Conservation (phyloP, 1,140 invertebrate genomes). For the Cydia amplana region DNA sequence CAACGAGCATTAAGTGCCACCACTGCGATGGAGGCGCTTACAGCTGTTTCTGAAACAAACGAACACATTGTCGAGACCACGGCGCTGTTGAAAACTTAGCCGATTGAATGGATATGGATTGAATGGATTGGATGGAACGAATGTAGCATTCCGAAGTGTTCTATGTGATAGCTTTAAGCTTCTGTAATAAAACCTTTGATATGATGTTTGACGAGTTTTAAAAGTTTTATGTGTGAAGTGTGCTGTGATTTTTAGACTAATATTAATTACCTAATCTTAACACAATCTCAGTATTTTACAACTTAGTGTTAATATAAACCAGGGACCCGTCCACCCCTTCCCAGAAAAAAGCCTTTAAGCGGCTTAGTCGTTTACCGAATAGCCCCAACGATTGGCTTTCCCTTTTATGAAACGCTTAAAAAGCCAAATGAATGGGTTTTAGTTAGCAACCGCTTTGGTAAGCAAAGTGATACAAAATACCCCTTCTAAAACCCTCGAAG, state of each 20-base stretch:
- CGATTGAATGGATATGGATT: background rate
- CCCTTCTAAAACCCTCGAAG: too few relatives aligned
- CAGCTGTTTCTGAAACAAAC: background rate
- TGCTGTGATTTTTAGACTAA: background rate
- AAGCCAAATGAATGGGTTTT: too few relatives aligned
- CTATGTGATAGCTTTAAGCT: background rate
- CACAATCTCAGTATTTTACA: background rate
- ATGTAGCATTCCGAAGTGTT: background rate
- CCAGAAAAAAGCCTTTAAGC: too few relatives aligned
- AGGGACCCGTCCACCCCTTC: too few relatives aligned
- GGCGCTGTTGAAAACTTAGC: slow-evolving; percentile 30
- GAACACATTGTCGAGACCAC: slow-evolving; percentile 33
- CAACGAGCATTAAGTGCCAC: slow-evolving; percentile 39
- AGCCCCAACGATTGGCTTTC: too few relatives aligned
- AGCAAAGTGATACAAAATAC: too few relatives aligned
- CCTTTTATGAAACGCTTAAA: too few relatives aligned
- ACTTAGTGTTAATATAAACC: background rate
- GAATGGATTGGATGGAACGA: background rate
- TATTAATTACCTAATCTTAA: background rate
- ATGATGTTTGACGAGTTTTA: too few relatives aligned
- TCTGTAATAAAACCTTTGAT: too few relatives aligned
- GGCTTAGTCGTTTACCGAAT: too few relatives aligned
- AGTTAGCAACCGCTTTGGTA: too few relatives aligned
- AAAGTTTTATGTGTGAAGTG: background rate
- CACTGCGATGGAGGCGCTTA: slow-evolving; percentile 19